Conservation (phyloP, 2,888 invertebrate species). For the Lobophora halterata region DNA sequence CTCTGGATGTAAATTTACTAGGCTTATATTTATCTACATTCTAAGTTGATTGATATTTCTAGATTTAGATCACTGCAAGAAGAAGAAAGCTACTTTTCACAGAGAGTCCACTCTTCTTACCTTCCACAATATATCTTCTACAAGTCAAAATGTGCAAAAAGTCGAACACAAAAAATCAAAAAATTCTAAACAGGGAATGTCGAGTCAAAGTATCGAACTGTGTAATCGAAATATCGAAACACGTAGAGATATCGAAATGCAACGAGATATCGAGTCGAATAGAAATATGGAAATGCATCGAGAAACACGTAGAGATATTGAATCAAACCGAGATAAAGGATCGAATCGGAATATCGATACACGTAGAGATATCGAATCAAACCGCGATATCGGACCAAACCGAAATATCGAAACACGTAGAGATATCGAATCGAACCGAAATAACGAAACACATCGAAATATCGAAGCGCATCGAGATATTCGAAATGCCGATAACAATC, state of each 20-base stretch:
- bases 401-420: not conserved
- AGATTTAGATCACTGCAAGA: conserved; percentile 42
- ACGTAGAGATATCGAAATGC: conserved; percentile 4
- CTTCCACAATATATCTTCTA: conserved; percentile 42
- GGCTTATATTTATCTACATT: no score
- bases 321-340: conserved; percentile 3
- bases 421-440: conserved; percentile 11
- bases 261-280: conserved; percentile 20
- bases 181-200: conserved; percentile 1
- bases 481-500: conserved; percentile 23
- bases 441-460: conserved; percentile 19
- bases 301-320: no score
- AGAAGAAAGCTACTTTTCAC: conserved; percentile 53
- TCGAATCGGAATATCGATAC: conserved; percentile 5
- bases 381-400: conserved; percentile 9
- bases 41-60: conserved; percentile 20
- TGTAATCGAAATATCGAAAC: conserved; percentile 7
- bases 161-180: conserved; percentile 15
- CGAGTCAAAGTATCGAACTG: conserved; percentile 1
- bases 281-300: no score
- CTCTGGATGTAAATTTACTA: no score
- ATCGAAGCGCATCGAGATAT: no score
- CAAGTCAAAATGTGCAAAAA: conserved; percentile 21
- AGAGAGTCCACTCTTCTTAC: conserved; percentile 50
- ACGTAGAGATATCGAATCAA: conserved; percentile 1